These are phyloP conservation scores for Neotoxoptera formosana DNA, from an alignment of 1,140 invertebrate species.

Conservation along the genomic window DNA sequence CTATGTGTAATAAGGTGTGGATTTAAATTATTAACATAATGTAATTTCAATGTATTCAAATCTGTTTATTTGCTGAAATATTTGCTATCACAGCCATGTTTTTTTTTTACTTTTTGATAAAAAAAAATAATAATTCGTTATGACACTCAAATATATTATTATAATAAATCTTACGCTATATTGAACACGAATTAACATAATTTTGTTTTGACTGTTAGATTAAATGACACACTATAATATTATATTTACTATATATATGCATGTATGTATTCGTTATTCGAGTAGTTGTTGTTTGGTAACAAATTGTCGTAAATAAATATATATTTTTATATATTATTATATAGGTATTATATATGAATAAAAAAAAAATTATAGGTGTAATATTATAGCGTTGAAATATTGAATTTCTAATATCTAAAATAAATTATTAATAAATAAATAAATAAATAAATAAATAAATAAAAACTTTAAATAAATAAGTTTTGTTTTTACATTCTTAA, in stretches of 20 bases:
- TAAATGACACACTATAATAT: constrained; percentile 27
- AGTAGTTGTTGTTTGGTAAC: constrained; percentile 53
- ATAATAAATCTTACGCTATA: constrained; percentile 52
- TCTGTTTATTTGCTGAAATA: constrained; percentile 58
- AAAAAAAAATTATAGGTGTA: constrained; percentile 41
- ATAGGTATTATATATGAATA: not conserved
- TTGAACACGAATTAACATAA: constrained; percentile 57
- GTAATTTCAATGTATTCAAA: constrained; percentile 36
- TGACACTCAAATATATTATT: constrained; percentile 51
- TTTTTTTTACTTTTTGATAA: constrained; percentile 38
- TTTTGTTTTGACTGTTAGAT: constrained; percentile 28
- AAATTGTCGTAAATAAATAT: constrained; percentile 49
- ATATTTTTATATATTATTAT: constrained; percentile 19
- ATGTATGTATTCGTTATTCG: constrained; percentile 28
- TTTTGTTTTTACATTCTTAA: constrained; percentile 57
- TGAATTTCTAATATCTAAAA: constrained; percentile 49
- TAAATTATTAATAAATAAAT: constrained; percentile 57
- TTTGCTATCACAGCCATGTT: constrained; percentile 56
- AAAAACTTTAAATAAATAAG: constrained; percentile 52
- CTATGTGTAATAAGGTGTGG: not conserved
- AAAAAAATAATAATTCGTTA: constrained; percentile 45
- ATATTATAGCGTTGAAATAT: constrained; percentile 35
- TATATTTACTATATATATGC: no score
- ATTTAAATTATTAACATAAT: constrained; percentile 25
- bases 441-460: constrained; percentile 52